phyloP scores from a whole-genome alignment of 2,797 vertebrate genomes.

The Pseudopleuronectes americanus region DNA sequence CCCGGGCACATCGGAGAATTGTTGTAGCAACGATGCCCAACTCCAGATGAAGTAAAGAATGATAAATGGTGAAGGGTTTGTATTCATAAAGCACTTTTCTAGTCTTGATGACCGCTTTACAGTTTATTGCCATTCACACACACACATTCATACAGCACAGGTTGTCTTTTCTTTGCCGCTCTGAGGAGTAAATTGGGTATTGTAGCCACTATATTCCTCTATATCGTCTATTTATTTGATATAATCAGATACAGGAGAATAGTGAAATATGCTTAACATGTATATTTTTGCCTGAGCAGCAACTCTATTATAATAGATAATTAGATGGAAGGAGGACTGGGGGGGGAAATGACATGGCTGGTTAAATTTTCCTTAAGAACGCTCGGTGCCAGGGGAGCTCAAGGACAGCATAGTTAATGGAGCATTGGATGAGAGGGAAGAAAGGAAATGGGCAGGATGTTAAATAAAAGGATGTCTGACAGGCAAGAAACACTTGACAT shows the following conservation, averaged over 20 bases:
- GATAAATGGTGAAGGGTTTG: no score
- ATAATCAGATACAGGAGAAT: constrained; percentile 14
- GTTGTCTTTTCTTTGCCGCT: constrained; percentile 1
- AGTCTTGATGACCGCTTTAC: no score
- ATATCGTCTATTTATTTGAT: background rate
- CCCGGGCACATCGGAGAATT: constrained; percentile 12
- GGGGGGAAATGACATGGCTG: constrained; percentile 30
- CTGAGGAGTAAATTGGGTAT: background rate
- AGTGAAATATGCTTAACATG: constrained; percentile 1
- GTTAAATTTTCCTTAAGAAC: constrained; percentile 53
- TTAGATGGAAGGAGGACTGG: constrained; percentile 40
- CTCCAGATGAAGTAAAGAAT: constrained; percentile 27
- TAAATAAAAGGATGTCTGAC: constrained; percentile 47
- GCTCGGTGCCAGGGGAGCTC: constrained; percentile 55
- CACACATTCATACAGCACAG: background rate
- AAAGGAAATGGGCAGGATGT: constrained; percentile 51
- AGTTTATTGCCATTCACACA: background rate
- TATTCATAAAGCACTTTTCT: no score
- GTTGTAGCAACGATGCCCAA: constrained; percentile 1
- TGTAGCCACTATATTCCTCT: background rate
- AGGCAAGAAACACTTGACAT: constrained; percentile 40
- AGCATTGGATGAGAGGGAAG: constrained; percentile 61
- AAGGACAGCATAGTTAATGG: constrained; percentile 75
- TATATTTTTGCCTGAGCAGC: constrained; percentile 15
- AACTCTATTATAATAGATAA: constrained; percentile 49